These are phyloP conservation scores for Horisme vitalbata DNA, from an alignment of 2,888 invertebrate species.

Conservation along the genomic window DNA sequence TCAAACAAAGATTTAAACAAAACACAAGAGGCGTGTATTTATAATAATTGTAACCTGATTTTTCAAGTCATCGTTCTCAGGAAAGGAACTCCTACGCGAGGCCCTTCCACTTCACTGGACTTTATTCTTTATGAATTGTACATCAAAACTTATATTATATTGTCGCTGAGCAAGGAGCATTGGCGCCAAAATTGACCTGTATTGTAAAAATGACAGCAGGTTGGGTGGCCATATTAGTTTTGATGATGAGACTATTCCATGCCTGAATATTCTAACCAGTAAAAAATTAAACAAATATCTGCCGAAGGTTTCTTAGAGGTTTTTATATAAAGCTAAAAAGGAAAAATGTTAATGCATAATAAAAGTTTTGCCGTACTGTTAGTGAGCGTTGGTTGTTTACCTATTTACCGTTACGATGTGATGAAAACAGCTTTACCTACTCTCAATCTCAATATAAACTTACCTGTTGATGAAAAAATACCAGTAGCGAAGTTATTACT, in stretches of 20 bases:
- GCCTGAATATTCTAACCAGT: too few species aligned
- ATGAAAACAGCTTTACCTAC: neutral
- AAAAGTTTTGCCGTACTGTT: too few species aligned
- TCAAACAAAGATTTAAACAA: slow-evolving; percentile 80
- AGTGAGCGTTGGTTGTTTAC: too few species aligned
- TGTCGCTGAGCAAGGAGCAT: slow-evolving; percentile 37
- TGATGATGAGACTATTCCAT: slow-evolving; percentile 36
- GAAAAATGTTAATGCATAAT: too few species aligned
- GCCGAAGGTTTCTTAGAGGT: too few species aligned
- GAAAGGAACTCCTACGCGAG: slow-evolving; percentile 76
- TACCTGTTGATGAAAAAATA: slow-evolving; percentile 1
- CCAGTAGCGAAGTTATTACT: slow-evolving; percentile 28
- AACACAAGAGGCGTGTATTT: slow-evolving; percentile 75
- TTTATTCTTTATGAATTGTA: slow-evolving; percentile 36
- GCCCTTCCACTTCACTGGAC: slow-evolving; percentile 33
- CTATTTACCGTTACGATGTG: too few species aligned
- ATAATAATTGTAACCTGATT: slow-evolving; percentile 69
- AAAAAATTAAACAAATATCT: too few species aligned
- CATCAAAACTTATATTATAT: slow-evolving; percentile 4
- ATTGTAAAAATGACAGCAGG: slow-evolving; percentile 68
- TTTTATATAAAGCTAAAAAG: too few species aligned
- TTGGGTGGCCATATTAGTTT: slow-evolving; percentile 68
- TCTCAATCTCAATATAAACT: neutral
- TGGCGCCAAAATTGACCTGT: slow-evolving; percentile 76
- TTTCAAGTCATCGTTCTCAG: slow-evolving; percentile 73